Evolutionary conservation across 2,113 vertebrate species (phyloP), one percentile per base, ranked within the genome.

Genomic region (Lasiurus cinereus): DNA sequence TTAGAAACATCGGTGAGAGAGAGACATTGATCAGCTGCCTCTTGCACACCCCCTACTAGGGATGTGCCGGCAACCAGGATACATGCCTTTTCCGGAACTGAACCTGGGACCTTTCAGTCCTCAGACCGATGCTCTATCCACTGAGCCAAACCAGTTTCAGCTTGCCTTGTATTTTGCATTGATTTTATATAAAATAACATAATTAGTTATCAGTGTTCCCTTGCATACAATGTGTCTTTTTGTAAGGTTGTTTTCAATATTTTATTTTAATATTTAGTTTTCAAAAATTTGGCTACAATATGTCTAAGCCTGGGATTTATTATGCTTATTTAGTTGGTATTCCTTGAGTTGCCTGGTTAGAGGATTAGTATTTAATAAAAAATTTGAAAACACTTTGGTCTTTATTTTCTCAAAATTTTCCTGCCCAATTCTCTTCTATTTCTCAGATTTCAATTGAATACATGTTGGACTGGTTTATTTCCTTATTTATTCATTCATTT

Each of bases 391-490:
- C 18, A 31, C 22, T 31, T 76, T 21, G 82, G 14, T 43, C 27
- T 24, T 8, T 83, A 22, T 76, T 94, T 85, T 54, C 46, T 83
- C 46, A 91, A 91, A 92, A 79, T 21, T 72, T 66, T 76, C 22
- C 66, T 70, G 52, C 39, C 0, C 48, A 10, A 54, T 33, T 91
- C 27, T 87, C 8, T 3, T 77, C 59, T 82, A 10, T 67, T 66
- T 92, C 18, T 66, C 18, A 1, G 36, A 87, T 90, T 94, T 83
- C 46, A 83, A 33, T 52, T 70, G 15, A 4, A 73, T 31, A 27
- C 16, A 33, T 69, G 2, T 48, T 91, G 19, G 39, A 90, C 5
- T 56, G 5, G 29, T 36, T 22, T 50, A 76, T 27, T 36, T 18
- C 18, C 10, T 62, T 27, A 50, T 74, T 39, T 11, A 76, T 31